Percentiles rank a stretch among this genome's conserved stretches.
Evolutionary conservation across 2,113 vertebrate species (phyloP).

Genomic region (cattle (Bos taurus)): ARS-UCD2.0 NC_037348.1:55338001-55338500

Average conservation of each 20-base stretch:
- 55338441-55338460: constrained; percentile 42
- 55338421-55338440: not conserved
- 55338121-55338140: not conserved
- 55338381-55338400: constrained; percentile 83
- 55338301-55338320: constrained; percentile 84
- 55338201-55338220: not conserved
- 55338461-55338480: not conserved
- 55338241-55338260: constrained; percentile 82
- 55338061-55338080: constrained; percentile 32
- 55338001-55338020: not conserved
- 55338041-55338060: not conserved
- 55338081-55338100: constrained; percentile 62
- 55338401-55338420: constrained; percentile 69
- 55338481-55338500: not conserved
- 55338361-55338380: constrained; percentile 82
- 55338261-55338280: constrained; percentile 85
- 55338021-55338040: constrained; percentile 61
- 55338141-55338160: not conserved
- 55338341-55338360: constrained; percentile 80
- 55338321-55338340: constrained; percentile 63
- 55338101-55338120: not conserved
- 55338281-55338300: constrained; percentile 82
- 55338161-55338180: not conserved
- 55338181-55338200: not conserved
- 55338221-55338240: not conserved